A percentile compares a stretch with the other conserved stretches of the same genome.
These are phyloP conservation scores for Myzus persicae DNA, from an alignment of 1,140 invertebrate species.

Conservation along the genomic window DNA sequence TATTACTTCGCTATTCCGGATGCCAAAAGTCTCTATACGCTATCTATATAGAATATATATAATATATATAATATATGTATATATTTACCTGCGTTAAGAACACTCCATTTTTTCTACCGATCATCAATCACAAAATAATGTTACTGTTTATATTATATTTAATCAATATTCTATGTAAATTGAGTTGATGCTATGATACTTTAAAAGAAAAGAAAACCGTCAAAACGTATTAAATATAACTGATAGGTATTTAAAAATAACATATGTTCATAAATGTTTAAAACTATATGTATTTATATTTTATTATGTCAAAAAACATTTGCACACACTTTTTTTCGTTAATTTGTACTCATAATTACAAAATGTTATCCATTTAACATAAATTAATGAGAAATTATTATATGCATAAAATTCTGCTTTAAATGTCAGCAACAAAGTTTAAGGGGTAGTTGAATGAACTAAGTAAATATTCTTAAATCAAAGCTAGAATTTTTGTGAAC, in stretches of 20 bases:
- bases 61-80: not conserved
- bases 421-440: not conserved
- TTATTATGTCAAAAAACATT: slow-evolving; percentile 6
- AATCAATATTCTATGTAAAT: slow-evolving; percentile 14
- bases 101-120: not conserved
- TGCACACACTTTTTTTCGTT: not conserved
- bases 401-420: not conserved
- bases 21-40: not conserved
- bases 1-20: not conserved
- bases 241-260: not conserved
- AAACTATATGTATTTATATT: not conserved
- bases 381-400: not conserved
- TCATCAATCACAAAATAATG: slow-evolving; percentile 32
- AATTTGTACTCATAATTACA: slow-evolving; percentile 6
- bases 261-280: slow-evolving; percentile 4
- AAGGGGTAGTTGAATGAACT: not conserved
- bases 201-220: not conserved
- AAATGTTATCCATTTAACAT: not conserved
- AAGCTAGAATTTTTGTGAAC: not conserved
- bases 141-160: slow-evolving; percentile 35
- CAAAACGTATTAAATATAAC: slow-evolving; percentile 19
- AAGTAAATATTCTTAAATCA: not conserved
- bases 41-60: no score
- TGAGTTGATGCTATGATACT: not conserved
- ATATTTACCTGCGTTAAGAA: not conserved